These are phyloP conservation scores for Panthera tigris DNA, from an alignment of 2,113 vertebrate genomes.

Conservation along the genomic window DNA sequence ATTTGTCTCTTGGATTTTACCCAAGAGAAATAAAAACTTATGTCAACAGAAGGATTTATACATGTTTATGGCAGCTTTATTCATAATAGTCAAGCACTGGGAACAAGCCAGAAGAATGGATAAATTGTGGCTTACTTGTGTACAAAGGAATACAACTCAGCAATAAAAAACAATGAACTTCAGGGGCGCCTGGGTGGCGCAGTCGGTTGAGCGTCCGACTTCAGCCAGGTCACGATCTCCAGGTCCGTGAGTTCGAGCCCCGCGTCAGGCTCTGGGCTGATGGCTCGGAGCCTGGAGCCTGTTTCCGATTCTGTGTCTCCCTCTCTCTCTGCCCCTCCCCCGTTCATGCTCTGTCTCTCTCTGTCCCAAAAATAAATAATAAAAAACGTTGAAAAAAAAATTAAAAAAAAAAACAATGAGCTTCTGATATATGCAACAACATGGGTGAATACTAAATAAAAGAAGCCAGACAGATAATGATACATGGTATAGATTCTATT, in stretches of 20 bases:
- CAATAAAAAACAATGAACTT: background rate
- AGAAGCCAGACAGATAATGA: background rate
- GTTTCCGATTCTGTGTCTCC: too few relatives aligned
- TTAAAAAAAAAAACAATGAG: background rate
- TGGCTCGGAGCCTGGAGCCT: too few relatives aligned
- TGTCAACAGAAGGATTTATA: background rate
- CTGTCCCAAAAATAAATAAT: too few relatives aligned
- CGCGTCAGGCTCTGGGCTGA: too few relatives aligned
- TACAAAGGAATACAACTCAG: background rate
- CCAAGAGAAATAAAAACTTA: background rate
- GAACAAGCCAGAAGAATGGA: background rate
- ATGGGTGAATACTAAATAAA: background rate
- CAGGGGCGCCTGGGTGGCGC: too few relatives aligned
- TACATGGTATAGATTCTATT: background rate
- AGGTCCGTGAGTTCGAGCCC: too few relatives aligned
- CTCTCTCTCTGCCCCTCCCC: too few relatives aligned
- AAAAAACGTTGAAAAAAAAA: too few relatives aligned
- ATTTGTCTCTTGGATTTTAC: background rate
- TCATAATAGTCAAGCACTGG: background rate
- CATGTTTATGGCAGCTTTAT: background rate
- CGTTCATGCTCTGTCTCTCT: too few relatives aligned
- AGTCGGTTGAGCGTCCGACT: too few relatives aligned
- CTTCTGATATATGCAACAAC: background rate
- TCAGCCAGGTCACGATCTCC: too few relatives aligned
- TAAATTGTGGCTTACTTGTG: background rate